Percentiles rank a stretch among this genome's conserved stretches.
Evolutionary conservation across 2,888 invertebrate genomes (phyloP).

Genomic region (Lasius platythorax): DNA sequence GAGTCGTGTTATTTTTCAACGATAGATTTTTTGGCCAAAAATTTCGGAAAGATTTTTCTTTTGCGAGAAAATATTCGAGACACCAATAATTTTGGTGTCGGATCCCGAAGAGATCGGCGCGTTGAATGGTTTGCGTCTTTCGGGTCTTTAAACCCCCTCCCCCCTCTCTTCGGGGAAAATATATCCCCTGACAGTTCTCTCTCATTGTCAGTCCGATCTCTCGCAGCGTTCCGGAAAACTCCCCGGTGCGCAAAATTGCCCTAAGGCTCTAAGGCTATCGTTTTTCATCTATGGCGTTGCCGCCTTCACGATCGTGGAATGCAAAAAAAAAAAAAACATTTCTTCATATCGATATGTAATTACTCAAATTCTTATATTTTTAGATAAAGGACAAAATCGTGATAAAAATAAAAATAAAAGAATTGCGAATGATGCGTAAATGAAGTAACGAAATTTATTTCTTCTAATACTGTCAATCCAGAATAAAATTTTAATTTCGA

Average conservation of each 20-base stretch:
- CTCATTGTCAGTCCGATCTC: not conserved
- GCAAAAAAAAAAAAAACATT: not conserved
- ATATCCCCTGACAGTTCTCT: not conserved
- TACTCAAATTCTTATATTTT: not conserved
- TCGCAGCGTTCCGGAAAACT: constrained; percentile 14
- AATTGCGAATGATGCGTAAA: not conserved
- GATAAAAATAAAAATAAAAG: not conserved
- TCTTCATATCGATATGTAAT: not conserved
- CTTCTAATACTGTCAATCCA: not conserved
- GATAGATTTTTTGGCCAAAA: constrained; percentile 5
- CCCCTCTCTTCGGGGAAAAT: constrained; percentile 1
- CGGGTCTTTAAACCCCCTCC: not conserved
- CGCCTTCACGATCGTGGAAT: not conserved
- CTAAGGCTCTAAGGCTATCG: constrained; percentile 19
- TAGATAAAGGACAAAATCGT: not conserved
- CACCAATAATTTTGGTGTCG: not conserved
- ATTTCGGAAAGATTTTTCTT: constrained; percentile 3
- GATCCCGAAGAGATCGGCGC: constrained; percentile 10
- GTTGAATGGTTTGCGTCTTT: constrained; percentile 37
- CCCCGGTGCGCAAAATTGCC: not conserved
- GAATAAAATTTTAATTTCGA: not conserved
- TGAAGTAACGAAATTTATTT: not conserved
- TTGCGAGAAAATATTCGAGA: not conserved
- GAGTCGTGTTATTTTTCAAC: constrained; percentile 23
- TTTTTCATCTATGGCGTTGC: not conserved